Evolutionary conservation across 2,113 vertebrate genomes (phyloP).

Genomic region (Herpailurus yagouaroundi): DNA sequence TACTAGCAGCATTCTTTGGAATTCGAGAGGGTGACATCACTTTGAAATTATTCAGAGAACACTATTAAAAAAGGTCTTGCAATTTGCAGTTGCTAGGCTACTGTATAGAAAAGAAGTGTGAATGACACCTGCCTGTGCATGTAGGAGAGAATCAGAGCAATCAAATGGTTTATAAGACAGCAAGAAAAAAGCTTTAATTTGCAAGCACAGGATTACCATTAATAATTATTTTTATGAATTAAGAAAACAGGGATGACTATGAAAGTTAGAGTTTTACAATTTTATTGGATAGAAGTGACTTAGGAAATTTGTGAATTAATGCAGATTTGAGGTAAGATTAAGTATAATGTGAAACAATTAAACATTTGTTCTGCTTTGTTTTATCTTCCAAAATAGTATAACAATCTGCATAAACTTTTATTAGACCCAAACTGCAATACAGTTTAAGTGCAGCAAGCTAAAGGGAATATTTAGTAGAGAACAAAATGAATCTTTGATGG

Average conservation of each 20-base stretch:
- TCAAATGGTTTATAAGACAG: neutral
- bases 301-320: slow-evolving; percentile 5
- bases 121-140: neutral
- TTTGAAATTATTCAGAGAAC: slow-evolving; percentile 20
- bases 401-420: neutral
- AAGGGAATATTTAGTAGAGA: neutral
- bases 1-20: neutral
- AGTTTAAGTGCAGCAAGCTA: neutral
- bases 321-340: slow-evolving; percentile 11
- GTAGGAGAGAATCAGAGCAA: neutral
- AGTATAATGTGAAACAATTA: neutral
- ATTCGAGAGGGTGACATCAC: neutral
- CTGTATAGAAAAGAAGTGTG: neutral
- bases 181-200: slow-evolving; percentile 31
- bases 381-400: slow-evolving; percentile 22
- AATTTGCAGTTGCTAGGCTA: slow-evolving; percentile 47
- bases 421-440: neutral
- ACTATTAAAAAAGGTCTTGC: neutral
- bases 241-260: neutral
- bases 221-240: slow-evolving; percentile 21
- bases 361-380: neutral
- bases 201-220: neutral
- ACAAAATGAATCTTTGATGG: neutral
- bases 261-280: slow-evolving; percentile 33
- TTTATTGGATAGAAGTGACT: neutral